These are phyloP conservation scores for Platyscapa corneri DNA, from an alignment of 1,140 invertebrate genomes.

Conservation along the genomic window DNA sequence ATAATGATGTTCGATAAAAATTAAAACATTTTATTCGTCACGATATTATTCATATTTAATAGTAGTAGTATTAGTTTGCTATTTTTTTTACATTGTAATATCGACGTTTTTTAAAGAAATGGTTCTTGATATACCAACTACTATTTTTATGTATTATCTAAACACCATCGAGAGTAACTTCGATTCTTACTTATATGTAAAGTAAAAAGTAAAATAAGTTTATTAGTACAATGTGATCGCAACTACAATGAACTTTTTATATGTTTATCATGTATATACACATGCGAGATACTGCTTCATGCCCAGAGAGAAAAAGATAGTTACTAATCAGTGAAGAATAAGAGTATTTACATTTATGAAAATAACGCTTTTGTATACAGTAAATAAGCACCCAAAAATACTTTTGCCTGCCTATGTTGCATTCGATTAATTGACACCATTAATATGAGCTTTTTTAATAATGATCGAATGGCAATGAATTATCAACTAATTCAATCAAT, in stretches of 20 bases:
- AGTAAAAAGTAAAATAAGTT: neutral
- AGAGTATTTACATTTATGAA: neutral
- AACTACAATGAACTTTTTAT: neutral
- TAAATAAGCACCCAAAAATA: neutral
- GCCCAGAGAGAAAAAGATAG: neutral
- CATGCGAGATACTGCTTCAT: constrained; percentile 1
- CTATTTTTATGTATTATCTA: too few species aligned
- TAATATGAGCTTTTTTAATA: neutral
- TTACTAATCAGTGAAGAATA: neutral
- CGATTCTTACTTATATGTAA: too few species aligned
- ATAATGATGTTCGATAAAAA: too few species aligned
- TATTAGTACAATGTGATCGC: neutral
- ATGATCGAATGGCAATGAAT: neutral
- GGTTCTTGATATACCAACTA: too few species aligned
- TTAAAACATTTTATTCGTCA: too few species aligned
- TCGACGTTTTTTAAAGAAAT: too few species aligned
- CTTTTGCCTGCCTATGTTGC: neutral
- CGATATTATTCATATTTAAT: too few species aligned
- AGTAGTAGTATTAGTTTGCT: too few species aligned
- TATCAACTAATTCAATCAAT: neutral
- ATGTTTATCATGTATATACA: neutral
- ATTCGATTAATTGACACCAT: neutral
- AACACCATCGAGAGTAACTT: too few species aligned
- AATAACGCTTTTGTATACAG: neutral
- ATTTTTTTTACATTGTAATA: too few species aligned